Evolutionary conservation across 2,797 vertebrate species (phyloP), one percentile per base, ranked within the genome.

Genomic region (Tapera naevia): DNA sequence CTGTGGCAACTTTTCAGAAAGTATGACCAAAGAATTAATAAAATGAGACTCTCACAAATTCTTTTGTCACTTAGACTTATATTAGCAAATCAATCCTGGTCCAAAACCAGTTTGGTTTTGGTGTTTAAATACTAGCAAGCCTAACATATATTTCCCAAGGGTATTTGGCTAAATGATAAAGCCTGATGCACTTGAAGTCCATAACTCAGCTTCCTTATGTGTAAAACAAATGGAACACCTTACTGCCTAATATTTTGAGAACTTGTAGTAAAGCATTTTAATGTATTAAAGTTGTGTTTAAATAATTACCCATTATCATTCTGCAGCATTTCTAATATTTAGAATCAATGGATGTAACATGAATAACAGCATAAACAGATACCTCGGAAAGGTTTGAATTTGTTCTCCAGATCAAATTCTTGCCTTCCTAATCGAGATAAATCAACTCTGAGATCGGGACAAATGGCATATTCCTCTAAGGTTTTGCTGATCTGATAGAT

Each of bases 361-460:
- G 27, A 72, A 35, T 64, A 79, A 93, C 86, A 95, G 24, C 39
- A 27, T 3, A 66, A 8, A 35, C 0, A 56, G 50, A 78, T 98
- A 99, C 99, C 99, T 98, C 99, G 98, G 97, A 99, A 99, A 74
- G 99, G 99, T 93, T 99, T 99, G 97, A 99, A 99, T 96, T 99
- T 99, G 98, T 99, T 99, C 97, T 99, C 99, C 95, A 99, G 96
- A 96, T 99, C 99, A 97, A 99, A 99, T 89, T 99, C 99, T 91
- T 99, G 99, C 94, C 99, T 99, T 97, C 99, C 99, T 76, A 99
- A 97, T 60, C 99, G 98, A 91, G 99, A 99, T 19, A 99, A 98
- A 97, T 99, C 99, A 39, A 99, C 99, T 96, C 96, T 98, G 83
- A 99, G 98, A 90, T 99, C 99, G 1, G 99, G 99, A 95, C 99